phyloP scores from a whole-genome alignment of 1,140 invertebrate genomes.

The Olivierus martensii region DNA sequence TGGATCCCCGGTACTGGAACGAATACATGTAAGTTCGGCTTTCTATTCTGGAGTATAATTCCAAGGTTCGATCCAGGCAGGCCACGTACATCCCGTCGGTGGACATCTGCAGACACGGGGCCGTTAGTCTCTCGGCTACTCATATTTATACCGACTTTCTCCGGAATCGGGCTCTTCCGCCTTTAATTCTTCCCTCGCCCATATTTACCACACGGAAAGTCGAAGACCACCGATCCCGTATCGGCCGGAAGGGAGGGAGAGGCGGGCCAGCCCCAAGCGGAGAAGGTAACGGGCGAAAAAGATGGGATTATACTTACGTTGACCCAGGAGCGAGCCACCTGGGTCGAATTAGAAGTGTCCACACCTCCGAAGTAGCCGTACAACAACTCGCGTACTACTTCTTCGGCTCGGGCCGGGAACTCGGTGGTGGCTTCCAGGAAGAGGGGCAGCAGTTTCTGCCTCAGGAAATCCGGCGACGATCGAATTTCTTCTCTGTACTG shows the following conservation, averaged over 20 bases:
- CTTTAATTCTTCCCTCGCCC: too few relatives aligned
- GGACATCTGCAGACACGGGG: conserved; percentile 15
- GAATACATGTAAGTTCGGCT: conserved; percentile 26
- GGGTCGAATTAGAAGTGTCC: conserved; percentile 14
- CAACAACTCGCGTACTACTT: conserved; percentile 13
- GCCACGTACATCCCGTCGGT: conserved; percentile 18
- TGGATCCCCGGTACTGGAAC: conserved; percentile 27
- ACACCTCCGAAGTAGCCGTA: conserved; percentile 19
- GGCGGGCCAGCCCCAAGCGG: too few relatives aligned
- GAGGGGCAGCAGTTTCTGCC: conserved; percentile 6
- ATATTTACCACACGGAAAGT: too few relatives aligned
- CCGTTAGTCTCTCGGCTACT: not conserved
- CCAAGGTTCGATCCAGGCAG: conserved; percentile 20
- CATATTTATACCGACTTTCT: too few relatives aligned
- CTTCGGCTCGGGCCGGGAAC: conserved; percentile 7
- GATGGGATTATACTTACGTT: too few relatives aligned
- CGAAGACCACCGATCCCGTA: too few relatives aligned
- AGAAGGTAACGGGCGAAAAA: too few relatives aligned
- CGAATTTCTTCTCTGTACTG: conserved; percentile 6
- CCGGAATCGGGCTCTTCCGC: too few relatives aligned
- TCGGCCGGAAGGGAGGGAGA: too few relatives aligned
- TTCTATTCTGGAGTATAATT: conserved; percentile 8
- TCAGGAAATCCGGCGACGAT: conserved; percentile 5
- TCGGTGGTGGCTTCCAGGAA: conserved; percentile 11
- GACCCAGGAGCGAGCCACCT: conserved; percentile 16